phyloP scores from a whole-genome alignment of 92 coral and sea anemone species.

The Paragorgia papillata region DNA sequence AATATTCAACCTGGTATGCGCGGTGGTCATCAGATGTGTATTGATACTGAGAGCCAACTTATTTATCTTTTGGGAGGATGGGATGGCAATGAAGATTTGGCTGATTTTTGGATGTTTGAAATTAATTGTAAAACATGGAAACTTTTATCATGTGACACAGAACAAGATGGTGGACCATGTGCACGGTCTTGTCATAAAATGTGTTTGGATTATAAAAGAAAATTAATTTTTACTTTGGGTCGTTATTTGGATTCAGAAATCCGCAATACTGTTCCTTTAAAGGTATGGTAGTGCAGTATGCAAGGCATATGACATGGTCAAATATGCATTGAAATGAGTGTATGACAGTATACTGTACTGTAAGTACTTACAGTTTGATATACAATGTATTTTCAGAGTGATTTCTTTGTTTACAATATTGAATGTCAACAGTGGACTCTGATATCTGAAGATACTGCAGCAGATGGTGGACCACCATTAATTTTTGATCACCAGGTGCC shows the following conservation, averaged over 20 bases:
- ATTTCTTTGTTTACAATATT: constrained; percentile 92
- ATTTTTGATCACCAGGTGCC: constrained; percentile 97
- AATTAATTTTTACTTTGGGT: constrained; percentile 87
- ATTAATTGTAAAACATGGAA: constrained; percentile 75
- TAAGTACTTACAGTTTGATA: too few species aligned
- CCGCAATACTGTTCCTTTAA: constrained; percentile 76
- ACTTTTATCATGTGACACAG: constrained; percentile 82
- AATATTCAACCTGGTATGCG: constrained; percentile 90
- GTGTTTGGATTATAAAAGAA: constrained; percentile 84
- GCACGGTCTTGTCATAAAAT: constrained; percentile 97
- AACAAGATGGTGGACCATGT: constrained; percentile 96
- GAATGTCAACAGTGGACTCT: constrained; percentile 88
- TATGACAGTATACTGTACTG: too few species aligned
- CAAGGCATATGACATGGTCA: too few species aligned
- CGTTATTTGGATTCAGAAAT: constrained; percentile 92
- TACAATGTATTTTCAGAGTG: constrained; percentile 88
- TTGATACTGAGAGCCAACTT: constrained; percentile 82
- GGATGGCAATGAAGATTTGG: constrained; percentile 88
- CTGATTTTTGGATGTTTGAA: constrained; percentile 92
- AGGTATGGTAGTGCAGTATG: too few species aligned
- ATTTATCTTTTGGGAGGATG: constrained; percentile 96
- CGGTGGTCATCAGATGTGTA: constrained; percentile 98
- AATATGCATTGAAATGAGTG: too few species aligned
- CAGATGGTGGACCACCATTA: constrained; percentile 95
- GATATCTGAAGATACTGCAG: constrained; percentile 85